Evolutionary conservation across 2,888 invertebrate genomes (phyloP).

Genomic region (Luperina testacea): DNA sequence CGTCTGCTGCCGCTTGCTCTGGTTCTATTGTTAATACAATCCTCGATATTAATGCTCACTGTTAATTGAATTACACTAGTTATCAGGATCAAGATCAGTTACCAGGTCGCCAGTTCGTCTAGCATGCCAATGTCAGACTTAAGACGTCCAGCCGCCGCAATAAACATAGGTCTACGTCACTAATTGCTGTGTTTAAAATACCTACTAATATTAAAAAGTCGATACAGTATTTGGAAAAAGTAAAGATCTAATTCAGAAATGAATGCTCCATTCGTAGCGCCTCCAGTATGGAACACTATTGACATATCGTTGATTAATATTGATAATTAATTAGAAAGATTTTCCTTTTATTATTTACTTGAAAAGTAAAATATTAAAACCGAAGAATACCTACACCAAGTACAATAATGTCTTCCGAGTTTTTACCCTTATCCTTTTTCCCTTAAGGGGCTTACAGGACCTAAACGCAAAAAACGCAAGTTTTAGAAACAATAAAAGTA

Average conservation of each 20-base stretch:
- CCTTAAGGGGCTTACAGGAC: no score
- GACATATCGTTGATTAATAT: no score
- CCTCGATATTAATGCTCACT: constrained; percentile 19
- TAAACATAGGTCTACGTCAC: not conserved
- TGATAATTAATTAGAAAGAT: not conserved
- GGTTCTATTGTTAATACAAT: constrained; percentile 8
- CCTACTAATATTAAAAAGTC: not conserved
- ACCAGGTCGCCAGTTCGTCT: not conserved
- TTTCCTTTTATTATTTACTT: not conserved
- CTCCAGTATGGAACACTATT: no score
- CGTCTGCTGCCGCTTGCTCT: constrained; percentile 38
- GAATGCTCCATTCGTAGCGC: not conserved
- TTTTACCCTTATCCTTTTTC: not conserved
- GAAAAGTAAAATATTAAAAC: not conserved
- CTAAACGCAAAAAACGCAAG: no score
- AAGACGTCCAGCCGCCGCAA: not conserved
- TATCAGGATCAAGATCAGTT: constrained; percentile 27
- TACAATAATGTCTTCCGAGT: not conserved
- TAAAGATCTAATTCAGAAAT: not conserved
- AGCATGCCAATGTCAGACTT: constrained; percentile 34
- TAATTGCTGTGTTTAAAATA: not conserved
- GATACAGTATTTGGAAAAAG: not conserved
- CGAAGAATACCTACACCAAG: not conserved
- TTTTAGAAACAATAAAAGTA: no score
- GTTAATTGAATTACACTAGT: constrained; percentile 8